Base-by-base conservation (phyloP, 2,113 vertebrate species). In the Aepyceros melampus region DNA sequence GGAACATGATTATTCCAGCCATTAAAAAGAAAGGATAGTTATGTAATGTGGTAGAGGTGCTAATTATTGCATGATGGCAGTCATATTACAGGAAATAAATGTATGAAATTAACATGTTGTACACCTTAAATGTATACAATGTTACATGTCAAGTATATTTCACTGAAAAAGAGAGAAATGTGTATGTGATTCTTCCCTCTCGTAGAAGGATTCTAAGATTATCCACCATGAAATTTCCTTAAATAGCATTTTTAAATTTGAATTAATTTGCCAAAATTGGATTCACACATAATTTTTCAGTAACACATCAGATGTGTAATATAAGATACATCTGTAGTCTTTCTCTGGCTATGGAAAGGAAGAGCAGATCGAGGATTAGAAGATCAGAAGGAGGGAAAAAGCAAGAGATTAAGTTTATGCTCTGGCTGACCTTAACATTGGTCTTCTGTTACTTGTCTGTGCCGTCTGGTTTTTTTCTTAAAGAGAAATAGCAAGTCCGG, bases 271-370 rank as follows among this genome's bases (percentile, higher is more conserved):
- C 64, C 47, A 45, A 64, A 95, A 81, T 81, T 7, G 2, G 23
- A 67, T 71, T 96, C 67, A 92, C 51, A 93, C 47, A 60, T 87
- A 43, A 53, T 93, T 96, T 88, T 97, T 89, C n/a, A 96, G 94
- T 89, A 88, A 76, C 56, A 91, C 19, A 64, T 97, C 33, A 60
- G 47, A 64, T 95, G 31, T 29, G 11, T 85, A 85, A 55, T 64
- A 27, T 96, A 64, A 87, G 85, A 84, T 93, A 74, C n/a, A 94
- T 94, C 51, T 97, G 85, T 94, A 76, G 4, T 84, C 27, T 90
- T 16, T 94, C 51, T 93, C 64, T 96, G 82, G 58, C 82, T 88
- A 2, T 94, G 55, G 21, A 91, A 93, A 95, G 36, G 53, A 86
- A 93, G 82, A 78, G 8, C 55, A 94, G 43, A 81, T 94, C 9